These are phyloP conservation scores for Creontiades dilutus DNA, from an alignment of 2,888 invertebrate genomes.

Conservation along the genomic window DNA sequence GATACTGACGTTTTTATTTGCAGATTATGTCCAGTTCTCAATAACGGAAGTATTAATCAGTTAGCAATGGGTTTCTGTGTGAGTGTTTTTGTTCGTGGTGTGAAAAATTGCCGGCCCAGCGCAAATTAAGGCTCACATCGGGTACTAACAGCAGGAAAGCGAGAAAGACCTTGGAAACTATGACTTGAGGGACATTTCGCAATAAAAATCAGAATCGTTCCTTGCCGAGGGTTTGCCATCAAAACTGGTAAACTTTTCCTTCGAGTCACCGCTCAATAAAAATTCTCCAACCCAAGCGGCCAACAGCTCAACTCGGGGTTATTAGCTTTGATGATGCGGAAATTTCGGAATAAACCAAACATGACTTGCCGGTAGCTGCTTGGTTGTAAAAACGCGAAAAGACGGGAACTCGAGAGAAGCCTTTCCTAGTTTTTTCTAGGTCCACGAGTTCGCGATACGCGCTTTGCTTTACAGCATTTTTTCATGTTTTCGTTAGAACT, in stretches of 20 bases:
- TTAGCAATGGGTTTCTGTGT: too few relatives aligned
- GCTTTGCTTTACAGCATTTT: not conserved
- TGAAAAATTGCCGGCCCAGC: too few relatives aligned
- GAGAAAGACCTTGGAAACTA: not conserved
- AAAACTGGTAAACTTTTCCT: conserved; percentile 5
- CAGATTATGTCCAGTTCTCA: too few relatives aligned
- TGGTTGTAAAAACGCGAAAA: not conserved
- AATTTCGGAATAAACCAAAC: conserved; percentile 14
- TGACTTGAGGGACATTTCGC: not conserved
- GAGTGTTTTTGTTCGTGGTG: too few relatives aligned
- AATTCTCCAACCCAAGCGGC: not conserved
- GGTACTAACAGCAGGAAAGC: not conserved
- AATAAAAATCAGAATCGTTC: conserved; percentile 20
- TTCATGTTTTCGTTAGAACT: too few relatives aligned
- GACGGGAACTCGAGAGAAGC: not conserved
- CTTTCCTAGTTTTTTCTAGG: conserved; percentile 2
- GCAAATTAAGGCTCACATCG: not conserved
- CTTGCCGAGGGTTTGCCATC: conserved; percentile 6
- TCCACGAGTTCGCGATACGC: not conserved
- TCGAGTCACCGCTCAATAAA: conserved; percentile 30
- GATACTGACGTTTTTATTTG: too few relatives aligned
- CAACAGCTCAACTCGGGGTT: not conserved
- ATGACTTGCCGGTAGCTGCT: conserved; percentile 16
- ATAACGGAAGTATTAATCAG: too few relatives aligned
- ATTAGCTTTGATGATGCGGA: conserved; percentile 16